Evolutionary conservation across 64 coral and sea anemone species (phyloP).

Genomic region (Porites australiensis): DNA sequence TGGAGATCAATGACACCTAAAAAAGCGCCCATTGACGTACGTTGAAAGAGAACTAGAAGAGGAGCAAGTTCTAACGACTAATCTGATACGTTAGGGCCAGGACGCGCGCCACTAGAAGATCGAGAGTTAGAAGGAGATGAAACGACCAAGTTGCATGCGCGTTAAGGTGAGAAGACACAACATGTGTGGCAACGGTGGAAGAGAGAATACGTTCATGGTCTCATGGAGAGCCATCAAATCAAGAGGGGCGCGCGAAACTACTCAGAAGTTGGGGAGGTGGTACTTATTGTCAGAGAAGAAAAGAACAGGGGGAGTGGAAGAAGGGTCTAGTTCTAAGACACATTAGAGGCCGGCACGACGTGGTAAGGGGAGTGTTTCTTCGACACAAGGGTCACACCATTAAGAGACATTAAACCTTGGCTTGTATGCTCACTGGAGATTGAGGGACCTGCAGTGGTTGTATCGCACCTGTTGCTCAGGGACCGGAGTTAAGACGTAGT

Average conservation of each 20-base stretch:
- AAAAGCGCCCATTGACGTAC: too few relatives aligned
- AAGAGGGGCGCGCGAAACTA: neutral
- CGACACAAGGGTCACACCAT: too few relatives aligned
- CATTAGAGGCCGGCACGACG: slow-evolving; percentile 52
- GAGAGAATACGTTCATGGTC: slow-evolving; percentile 66
- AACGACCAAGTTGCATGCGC: slow-evolving; percentile 37
- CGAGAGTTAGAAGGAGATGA: slow-evolving; percentile 46
- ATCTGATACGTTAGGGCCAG: too few relatives aligned
- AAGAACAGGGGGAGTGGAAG: neutral
- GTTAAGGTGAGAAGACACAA: neutral
- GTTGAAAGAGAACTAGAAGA: too few relatives aligned
- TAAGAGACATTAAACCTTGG: too few relatives aligned
- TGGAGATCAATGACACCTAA: slow-evolving; percentile 25
- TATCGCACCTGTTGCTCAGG: too few relatives aligned
- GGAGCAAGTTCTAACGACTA: too few relatives aligned
- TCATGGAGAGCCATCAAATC: slow-evolving; percentile 71
- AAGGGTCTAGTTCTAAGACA: neutral
- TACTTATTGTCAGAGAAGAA: slow-evolving; percentile 53
- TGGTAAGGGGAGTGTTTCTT: slow-evolving; percentile 3
- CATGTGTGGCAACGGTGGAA: slow-evolving; percentile 52
- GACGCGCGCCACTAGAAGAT: too few relatives aligned
- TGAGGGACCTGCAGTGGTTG: too few relatives aligned
- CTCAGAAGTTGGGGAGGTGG: slow-evolving; percentile 43
- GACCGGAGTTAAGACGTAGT: too few relatives aligned
- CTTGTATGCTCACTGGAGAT: too few relatives aligned